phyloP scores from a whole-genome alignment of 2,797 vertebrate genomes.

The Crocidura indochinensis region DNA sequence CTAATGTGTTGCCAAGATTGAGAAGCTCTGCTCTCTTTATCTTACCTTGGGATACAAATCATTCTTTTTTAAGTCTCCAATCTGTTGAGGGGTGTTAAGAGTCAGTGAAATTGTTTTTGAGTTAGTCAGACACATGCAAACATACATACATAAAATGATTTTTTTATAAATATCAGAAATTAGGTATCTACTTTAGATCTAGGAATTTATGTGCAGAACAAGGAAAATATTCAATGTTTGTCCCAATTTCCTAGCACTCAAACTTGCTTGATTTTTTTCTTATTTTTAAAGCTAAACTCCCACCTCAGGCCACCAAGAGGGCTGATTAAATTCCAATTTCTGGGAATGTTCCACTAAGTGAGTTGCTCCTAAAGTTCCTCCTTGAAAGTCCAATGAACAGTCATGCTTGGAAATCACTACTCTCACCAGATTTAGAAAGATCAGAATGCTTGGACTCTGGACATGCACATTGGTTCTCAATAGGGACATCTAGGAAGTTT shows the following conservation, averaged over 20 bases:
- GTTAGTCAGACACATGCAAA: neutral
- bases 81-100: slow-evolving; percentile 23
- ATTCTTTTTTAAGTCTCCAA: neutral
- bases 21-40: neutral
- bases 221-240: neutral
- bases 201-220: slow-evolving; percentile 1
- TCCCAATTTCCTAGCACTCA: neutral
- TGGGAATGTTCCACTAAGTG: accelerated
- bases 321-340: neutral
- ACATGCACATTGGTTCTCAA: slow-evolving; percentile 18
- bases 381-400: neutral
- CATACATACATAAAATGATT: neutral
- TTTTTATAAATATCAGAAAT: slow-evolving; percentile 21
- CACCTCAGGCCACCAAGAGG: neutral
- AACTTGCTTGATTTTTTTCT: neutral
- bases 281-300: neutral
- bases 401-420: slow-evolving; percentile 23
- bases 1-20: neutral
- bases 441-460: neutral
- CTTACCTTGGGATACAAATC: neutral
- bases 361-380: neutral
- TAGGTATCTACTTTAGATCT: neutral
- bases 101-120: neutral
- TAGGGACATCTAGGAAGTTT: slow-evolving; percentile 28
- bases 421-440: neutral